Base-by-base conservation (phyloP, 2,113 vertebrate genomes). In the Mormoops blainvillei region DNA sequence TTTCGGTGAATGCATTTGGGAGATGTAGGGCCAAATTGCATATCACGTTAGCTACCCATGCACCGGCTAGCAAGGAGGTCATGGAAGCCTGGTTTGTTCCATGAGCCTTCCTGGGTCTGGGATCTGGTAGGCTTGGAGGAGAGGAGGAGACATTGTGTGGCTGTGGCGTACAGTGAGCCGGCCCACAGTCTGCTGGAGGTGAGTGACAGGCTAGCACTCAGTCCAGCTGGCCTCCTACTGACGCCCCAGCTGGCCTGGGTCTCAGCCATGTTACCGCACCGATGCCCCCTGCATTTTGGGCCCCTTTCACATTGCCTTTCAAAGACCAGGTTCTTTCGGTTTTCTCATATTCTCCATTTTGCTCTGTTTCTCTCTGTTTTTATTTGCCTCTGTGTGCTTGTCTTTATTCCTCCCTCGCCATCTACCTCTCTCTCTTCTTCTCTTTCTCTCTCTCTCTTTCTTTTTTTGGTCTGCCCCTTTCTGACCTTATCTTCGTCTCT, bases 221-320 rank as follows among this genome's bases (percentile, higher is more conserved):
- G 52, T n/a, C 91, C 1, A 0, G 1, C 9, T 41, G 71, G 19
- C 71, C 78, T 43, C 18, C 41, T 4, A 0, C 14, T 2, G 10
- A 9, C 71, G 26, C 4, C 2, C 24, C 16, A 4, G 73, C 33
- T 65, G n/a, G n/a, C 20, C 2, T 1, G 50, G 45, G 28, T 43
- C 61, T 83, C 2, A 10, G 33, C 15, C 36, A 1, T 41, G 9
- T 26, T 18, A 45, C 67, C 2, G 54, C 45, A 1, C 9, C 6
- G 28, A 18, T 18, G 18, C 28, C 16, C 2, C 0, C 0, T 50
- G 13, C 14, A 7, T 45, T 7, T 10, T 3, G 33, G 18, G 56
- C 22, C 70, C 43, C 22, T 9, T 28, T 12, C n/a, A 24, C 26
- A 0, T 3, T 15, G 56, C 43, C 18, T 48, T 9, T 5, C 31